Evolutionary conservation across 2,888 invertebrate genomes (phyloP).

Genomic region (Magallana nippona): DNA sequence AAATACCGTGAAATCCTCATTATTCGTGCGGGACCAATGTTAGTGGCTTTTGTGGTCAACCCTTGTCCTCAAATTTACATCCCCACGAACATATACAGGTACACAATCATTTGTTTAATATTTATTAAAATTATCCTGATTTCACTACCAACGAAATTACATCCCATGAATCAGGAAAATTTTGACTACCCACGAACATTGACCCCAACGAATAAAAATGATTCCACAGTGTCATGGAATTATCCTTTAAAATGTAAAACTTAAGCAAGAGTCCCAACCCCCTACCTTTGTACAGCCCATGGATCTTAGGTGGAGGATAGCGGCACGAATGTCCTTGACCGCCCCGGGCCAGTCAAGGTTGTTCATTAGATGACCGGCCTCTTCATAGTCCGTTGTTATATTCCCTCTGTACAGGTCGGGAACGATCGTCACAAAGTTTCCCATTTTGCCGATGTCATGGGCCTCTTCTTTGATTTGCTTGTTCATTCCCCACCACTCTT

Average conservation of each 20-base stretch:
- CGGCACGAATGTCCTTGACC: slow-evolving; percentile 69
- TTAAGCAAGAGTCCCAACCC: background rate
- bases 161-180: too few species aligned
- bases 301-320: slow-evolving; percentile 64
- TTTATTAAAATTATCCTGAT: too few species aligned
- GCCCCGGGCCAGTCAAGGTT: slow-evolving; percentile 75
- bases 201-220: too few species aligned
- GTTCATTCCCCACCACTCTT: slow-evolving; percentile 78
- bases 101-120: too few species aligned
- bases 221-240: too few species aligned
- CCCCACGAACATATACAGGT: too few species aligned
- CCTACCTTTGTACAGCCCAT: slow-evolving; percentile 66
- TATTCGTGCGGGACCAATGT: too few species aligned
- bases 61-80: too few species aligned
- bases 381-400: slow-evolving; percentile 69
- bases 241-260: background rate
- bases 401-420: slow-evolving; percentile 75
- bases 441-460: slow-evolving; percentile 57
- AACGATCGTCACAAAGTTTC: slow-evolving; percentile 68
- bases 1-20: too few species aligned
- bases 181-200: too few species aligned
- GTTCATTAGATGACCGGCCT: slow-evolving; percentile 73
- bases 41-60: too few species aligned
- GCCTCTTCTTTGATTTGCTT: slow-evolving; percentile 69
- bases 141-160: too few species aligned